Evolutionary conservation across 2,113 vertebrate genomes (phyloP).

Genomic region (Petrocephalus microphthalmus): DNA sequence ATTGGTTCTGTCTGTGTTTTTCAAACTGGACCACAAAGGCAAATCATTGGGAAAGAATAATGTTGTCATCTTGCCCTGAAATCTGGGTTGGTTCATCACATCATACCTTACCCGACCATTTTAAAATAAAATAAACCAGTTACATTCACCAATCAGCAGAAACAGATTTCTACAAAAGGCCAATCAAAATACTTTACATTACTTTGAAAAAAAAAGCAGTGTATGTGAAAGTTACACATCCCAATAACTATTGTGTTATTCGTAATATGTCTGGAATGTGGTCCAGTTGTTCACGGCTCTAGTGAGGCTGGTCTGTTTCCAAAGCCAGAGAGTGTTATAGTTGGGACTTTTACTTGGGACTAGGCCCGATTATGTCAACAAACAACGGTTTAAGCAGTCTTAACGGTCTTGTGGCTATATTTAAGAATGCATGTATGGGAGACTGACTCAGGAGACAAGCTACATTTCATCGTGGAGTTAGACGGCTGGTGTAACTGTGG

Average conservation of each 20-base stretch:
- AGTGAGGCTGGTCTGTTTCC: conserved; percentile 11
- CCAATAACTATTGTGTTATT: conserved; percentile 1
- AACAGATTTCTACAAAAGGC: neutral
- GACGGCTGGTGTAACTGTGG: neutral
- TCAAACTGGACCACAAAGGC: neutral
- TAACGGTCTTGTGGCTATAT: neutral
- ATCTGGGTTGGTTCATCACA: neutral
- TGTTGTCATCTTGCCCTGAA: neutral
- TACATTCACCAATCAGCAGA: neutral
- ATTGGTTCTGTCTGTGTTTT: neutral
- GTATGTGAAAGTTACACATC: neutral
- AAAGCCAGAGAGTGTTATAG: neutral
- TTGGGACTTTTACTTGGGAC: neutral
- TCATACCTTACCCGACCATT: neutral
- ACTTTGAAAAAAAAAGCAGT: neutral
- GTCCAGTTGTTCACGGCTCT: neutral
- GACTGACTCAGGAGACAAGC: neutral
- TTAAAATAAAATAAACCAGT: neutral
- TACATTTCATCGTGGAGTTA: neutral
- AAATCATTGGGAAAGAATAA: neutral
- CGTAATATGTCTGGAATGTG: conserved; percentile 24
- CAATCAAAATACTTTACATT: neutral
- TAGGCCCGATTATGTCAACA: neutral
- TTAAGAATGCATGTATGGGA: neutral
- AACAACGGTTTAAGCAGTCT: neutral